phyloP scores from a whole-genome alignment of 1,140 invertebrate genomes.

The Cyphomyrmex costatus region DNA sequence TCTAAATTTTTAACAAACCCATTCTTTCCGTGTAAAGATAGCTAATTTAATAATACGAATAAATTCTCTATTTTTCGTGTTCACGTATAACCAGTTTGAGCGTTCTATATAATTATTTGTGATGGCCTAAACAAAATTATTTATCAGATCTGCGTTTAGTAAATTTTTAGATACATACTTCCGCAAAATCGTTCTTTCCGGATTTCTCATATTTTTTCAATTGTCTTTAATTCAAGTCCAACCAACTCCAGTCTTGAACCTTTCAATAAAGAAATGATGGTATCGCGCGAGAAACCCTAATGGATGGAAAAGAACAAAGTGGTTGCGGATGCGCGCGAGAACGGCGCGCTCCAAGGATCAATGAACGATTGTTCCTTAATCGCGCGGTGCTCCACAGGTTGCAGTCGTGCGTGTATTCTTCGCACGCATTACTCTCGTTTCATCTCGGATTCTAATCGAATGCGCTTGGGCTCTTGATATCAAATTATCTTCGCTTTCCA shows the following conservation, averaged over 20 bases:
- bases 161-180: no score
- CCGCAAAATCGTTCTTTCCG: no score
- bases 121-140: no score
- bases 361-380: constrained; percentile 73
- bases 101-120: no score
- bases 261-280: not conserved
- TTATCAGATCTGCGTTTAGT: no score
- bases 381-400: constrained; percentile 68
- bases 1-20: no score
- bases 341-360: constrained; percentile 63
- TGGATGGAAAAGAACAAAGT: constrained; percentile 53
- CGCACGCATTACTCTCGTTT: constrained; percentile 22
- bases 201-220: not conserved
- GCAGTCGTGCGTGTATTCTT: constrained; percentile 56
- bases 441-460: constrained; percentile 73
- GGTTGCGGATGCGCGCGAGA: constrained; percentile 20
- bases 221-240: not conserved
- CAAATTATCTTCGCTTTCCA: constrained; percentile 47
- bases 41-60: not conserved
- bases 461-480: constrained; percentile 38
- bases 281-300: constrained; percentile 8
- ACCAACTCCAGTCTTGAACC: not conserved
- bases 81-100: no score
- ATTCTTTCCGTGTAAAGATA: no score
- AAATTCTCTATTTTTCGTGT: no score